These are phyloP conservation scores for Irena cyanogastra DNA, from an alignment of 2,113 vertebrate genomes.

Conservation along the genomic window DNA sequence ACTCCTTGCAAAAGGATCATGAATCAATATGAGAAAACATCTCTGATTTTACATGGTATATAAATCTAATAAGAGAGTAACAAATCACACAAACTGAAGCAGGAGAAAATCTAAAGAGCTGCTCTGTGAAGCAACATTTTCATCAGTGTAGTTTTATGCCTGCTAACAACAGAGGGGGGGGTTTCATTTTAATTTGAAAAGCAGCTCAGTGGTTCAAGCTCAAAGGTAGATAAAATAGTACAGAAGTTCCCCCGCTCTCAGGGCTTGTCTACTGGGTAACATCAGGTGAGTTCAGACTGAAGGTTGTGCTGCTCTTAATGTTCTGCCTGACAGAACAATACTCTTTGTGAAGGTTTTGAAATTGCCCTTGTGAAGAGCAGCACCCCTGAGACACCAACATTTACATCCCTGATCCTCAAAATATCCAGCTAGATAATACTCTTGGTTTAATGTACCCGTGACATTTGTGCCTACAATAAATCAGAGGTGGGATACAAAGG, in stretches of 20 bases:
- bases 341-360: background rate
- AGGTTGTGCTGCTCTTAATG: background rate
- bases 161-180: background rate
- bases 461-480: background rate
- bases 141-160: background rate
- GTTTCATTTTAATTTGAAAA: background rate
- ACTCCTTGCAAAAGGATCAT: background rate
- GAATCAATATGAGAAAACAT: background rate
- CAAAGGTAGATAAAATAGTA: background rate
- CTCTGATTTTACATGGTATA: background rate
- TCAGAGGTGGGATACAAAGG: background rate
- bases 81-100: background rate
- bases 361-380: background rate
- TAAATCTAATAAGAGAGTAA: background rate
- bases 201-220: background rate
- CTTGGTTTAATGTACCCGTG: background rate
- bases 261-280: background rate
- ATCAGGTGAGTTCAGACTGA: background rate
- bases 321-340: background rate
- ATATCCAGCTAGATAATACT: background rate
- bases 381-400: accelerated
- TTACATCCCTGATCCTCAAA: background rate
- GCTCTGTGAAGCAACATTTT: background rate
- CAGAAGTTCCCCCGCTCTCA: background rate
- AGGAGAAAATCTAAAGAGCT: background rate